Base-by-base conservation (phyloP, 2,888 invertebrate species). In the Ectobius pallidus region DNA sequence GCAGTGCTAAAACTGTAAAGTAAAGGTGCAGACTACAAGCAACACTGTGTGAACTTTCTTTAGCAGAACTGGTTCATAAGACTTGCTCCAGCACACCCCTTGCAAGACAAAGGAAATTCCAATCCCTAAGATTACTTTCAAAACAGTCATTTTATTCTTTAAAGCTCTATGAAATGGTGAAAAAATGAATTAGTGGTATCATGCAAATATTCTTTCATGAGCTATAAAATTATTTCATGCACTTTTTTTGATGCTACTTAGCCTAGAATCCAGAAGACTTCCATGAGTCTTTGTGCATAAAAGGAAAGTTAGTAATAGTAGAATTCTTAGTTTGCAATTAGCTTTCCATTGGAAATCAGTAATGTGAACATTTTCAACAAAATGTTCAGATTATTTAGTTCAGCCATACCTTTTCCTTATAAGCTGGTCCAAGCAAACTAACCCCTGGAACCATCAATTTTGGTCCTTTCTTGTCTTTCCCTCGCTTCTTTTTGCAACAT, bases 381-480 rank as follows among this genome's bases (percentile, higher is more conserved):
- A n/a, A n/a, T 58, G n/a, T 27, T n/a, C 0, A 58, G n/a, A 58
- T 27, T 16, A 25, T 44, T 46, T 25, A 11, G 1, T 1, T 16
- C 7, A 7, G 34, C 9, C 86, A 84, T 90, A 96, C 97, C 93
- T 97, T 97, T 87, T 98, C 97, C 85, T 98, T 98, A 88, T 96
- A 96, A 75, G 97, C 95, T 80, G 96, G 95, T 80, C 97, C 97
- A 78, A 99, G 88, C 73, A 98, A 89, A 83, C 97, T 97, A 81
- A 98, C 97, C 83, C 96, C 95, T 34, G 34, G 34, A 34, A 34
- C 34, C 7, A 34, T 11, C 34, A 34, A 6, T 34, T 87, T 97
- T 97, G 86, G 86, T 76, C 95, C 96, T 84, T 96, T 96, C 87
- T 91, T 88, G 77, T 95, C 95, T 89, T 96, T 96, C 87, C 94